These are phyloP conservation scores for Potorous gilbertii DNA, from an alignment of 2,797 vertebrate species.

Conservation along the genomic window DNA sequence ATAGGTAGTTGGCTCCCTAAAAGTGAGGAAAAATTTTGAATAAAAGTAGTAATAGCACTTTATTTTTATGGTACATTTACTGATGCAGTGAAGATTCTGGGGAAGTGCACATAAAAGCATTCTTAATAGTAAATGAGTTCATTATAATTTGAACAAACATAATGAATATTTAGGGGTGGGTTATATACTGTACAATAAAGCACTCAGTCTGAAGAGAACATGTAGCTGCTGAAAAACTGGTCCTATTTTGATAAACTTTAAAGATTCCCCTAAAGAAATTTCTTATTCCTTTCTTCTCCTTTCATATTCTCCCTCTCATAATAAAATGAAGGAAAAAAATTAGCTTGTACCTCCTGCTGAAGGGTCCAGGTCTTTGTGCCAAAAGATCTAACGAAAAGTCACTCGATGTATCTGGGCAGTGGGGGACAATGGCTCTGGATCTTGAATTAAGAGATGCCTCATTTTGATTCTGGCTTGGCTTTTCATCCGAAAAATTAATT, in stretches of 20 bases:
- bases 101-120: not conserved
- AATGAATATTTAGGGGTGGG: not conserved
- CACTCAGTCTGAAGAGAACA: not conserved
- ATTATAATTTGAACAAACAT: conserved; percentile 36
- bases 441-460: too few species aligned
- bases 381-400: too few species aligned
- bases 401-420: too few species aligned
- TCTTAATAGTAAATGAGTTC: conserved; percentile 54
- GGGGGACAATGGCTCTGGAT: too few species aligned
- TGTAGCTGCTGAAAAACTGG: not conserved
- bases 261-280: conserved; percentile 4
- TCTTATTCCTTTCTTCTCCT: not conserved
- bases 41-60: conserved; percentile 29
- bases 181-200: conserved; percentile 1
- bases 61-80: conserved; percentile 14
- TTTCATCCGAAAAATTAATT: too few species aligned
- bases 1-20: not conserved
- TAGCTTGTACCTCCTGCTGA: too few species aligned
- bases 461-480: too few species aligned
- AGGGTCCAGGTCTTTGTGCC: too few species aligned
- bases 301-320: not conserved
- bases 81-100: conserved; percentile 16
- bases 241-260: conserved; percentile 34
- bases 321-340: too few species aligned
- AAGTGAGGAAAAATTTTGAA: not conserved